Evolutionary conservation across 2,113 vertebrate species (phyloP).

Genomic region (Neodon shergylaensis): DNA sequence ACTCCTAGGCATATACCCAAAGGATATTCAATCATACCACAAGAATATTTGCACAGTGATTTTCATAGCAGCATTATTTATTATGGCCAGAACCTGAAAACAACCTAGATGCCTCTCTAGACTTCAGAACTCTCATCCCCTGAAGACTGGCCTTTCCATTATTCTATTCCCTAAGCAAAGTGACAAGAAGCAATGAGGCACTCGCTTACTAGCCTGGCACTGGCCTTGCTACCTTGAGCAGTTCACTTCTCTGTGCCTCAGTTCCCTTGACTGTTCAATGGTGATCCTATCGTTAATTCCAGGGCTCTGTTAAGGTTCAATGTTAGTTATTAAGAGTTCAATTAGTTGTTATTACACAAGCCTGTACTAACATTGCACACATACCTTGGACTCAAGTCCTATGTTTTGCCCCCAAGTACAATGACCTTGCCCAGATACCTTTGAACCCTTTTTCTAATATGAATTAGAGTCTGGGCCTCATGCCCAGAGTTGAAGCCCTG

Average conservation of each 20-base stretch:
- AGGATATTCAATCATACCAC: too few species aligned
- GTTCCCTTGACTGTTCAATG: background rate
- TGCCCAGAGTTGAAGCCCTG: background rate
- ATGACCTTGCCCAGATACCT: background rate
- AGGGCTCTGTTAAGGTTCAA: background rate
- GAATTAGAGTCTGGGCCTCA: conserved; percentile 9
- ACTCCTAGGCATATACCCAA: too few species aligned
- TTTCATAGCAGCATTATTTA: too few species aligned
- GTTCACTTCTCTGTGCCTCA: background rate
- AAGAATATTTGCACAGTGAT: too few species aligned
- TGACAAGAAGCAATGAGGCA: background rate
- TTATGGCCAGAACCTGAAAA: too few species aligned
- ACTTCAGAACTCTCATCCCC: background rate
- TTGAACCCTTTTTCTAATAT: background rate
- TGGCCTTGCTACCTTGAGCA: background rate
- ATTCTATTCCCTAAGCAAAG: background rate
- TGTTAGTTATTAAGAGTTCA: background rate
- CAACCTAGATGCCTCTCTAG: background rate
- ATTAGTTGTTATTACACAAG: background rate
- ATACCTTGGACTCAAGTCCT: background rate
- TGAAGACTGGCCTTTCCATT: background rate
- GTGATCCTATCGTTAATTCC: background rate
- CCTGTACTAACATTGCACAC: background rate
- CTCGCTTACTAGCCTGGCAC: background rate
- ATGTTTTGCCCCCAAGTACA: conserved; percentile 11